Evolutionary conservation across 1,140 invertebrate species (phyloP), one percentile per base, ranked within the genome.

Genomic region (Aphis craccivora): DNA sequence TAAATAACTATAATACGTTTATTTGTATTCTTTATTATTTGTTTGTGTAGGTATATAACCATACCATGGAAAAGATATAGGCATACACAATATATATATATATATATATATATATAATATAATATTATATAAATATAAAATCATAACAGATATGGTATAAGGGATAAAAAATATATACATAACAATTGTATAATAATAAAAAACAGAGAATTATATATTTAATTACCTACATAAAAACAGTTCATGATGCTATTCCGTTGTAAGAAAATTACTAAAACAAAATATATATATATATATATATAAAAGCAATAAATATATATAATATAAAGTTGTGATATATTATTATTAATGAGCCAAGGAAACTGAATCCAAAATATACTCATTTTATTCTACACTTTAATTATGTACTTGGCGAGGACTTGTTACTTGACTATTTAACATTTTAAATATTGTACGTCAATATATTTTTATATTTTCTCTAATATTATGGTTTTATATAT

Each of bases 51-150:
- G 4, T 14, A 30, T 30, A 30, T 60, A 60, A 60, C 3, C 25
- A 4, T 30, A 67, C 30, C 30, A n/a, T 30, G 11, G 3, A 3
- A n/a, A 18, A 30, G 30, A 14, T 67, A 25, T 8, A 11, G 18
- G 8, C 11, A n/a, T 67, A 67, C 1, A 11, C 14, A 67, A 76
- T 60, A 76, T 76, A 76, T n/a, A n/a, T n/a, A n/a, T n/a, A n/a
- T n/a, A n/a, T 30, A 76, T n/a, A 76, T n/a, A 76, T 60, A 76
- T 76, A 76, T 30, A 76, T n/a, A 76, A 76, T 76, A 76, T 76
- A 76, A 76, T 76, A n/a, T 76, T 18, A n/a, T 76, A 76, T 25
- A 25, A 67, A 9, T n/a, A 6, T 76, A 76, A n/a, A n/a, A 5
- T n/a, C n/a, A n/a, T n/a, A 76, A 76, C 11, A 76, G 11, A 76